Percentiles rank a stretch among this genome's conserved stretches.
Evolutionary conservation across 2,113 vertebrate genomes (phyloP).

Genomic region (Passer domesticus): DNA sequence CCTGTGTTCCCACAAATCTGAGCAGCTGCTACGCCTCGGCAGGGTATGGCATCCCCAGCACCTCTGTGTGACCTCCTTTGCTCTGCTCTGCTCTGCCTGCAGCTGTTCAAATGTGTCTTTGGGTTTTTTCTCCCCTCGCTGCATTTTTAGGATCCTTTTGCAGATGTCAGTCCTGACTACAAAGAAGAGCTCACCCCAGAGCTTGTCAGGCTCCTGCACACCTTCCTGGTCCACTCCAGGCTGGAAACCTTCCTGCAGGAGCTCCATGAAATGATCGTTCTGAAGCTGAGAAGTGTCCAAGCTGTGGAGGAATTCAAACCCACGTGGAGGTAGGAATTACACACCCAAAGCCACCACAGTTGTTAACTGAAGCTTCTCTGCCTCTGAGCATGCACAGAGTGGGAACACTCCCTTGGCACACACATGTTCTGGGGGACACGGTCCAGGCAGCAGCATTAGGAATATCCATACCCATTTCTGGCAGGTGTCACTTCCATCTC

Average conservation of each 20-base stretch:
- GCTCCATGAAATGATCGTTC: constrained; percentile 88
- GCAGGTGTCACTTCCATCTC: neutral
- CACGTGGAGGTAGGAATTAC: constrained; percentile 78
- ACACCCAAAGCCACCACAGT: neutral
- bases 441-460: accelerated
- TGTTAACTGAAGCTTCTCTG: neutral
- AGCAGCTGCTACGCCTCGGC: constrained; percentile 84
- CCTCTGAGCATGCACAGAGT: neutral
- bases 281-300: constrained; percentile 75
- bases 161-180: constrained; percentile 73
- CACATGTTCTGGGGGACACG: accelerated
- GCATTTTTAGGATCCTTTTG: constrained; percentile 86
- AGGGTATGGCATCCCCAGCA: constrained; percentile 69
- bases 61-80: neutral
- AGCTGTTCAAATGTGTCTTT: neutral
- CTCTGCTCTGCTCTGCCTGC: neutral
- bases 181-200: constrained; percentile 69
- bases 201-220: constrained; percentile 69
- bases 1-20: constrained; percentile 86
- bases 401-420: neutral
- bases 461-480: neutral
- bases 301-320: constrained; percentile 73
- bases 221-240: constrained; percentile 78
- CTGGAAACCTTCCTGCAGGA: constrained; percentile 87
- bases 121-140: neutral